Evolutionary conservation across 2,797 vertebrate species (phyloP).

Genomic region (Adelosebastes latens): DNA sequence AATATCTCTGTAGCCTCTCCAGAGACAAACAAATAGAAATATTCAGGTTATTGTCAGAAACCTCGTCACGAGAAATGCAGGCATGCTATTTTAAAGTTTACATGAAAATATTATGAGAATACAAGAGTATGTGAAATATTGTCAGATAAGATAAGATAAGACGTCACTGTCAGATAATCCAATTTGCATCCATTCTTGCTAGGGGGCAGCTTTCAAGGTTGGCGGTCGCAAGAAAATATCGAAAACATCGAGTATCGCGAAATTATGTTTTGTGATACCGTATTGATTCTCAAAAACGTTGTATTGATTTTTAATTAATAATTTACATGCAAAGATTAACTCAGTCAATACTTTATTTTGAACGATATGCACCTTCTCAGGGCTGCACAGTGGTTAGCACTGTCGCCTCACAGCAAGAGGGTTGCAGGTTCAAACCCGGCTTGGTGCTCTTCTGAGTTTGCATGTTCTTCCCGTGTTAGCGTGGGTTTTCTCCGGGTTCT

Average conservation of each 20-base stretch:
- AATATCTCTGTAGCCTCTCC: neutral
- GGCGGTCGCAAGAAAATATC: neutral
- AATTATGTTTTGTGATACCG: neutral
- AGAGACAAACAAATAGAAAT: neutral
- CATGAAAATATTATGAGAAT: neutral
- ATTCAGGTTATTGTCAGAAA: neutral
- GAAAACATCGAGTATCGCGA: neutral
- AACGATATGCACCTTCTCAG: neutral
- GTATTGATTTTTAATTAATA: neutral
- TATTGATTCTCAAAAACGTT: neutral
- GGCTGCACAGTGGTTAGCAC: too few relatives aligned
- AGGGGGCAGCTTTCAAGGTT: neutral
- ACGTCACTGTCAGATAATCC: neutral
- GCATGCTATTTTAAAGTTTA: neutral
- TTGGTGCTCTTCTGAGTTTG: too few relatives aligned
- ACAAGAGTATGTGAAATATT: neutral
- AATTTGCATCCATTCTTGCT: slow-evolving; percentile 14
- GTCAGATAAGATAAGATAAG: slow-evolving; percentile 8
- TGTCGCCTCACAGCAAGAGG: too few relatives aligned
- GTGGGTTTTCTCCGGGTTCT: too few relatives aligned
- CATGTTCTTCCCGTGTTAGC: too few relatives aligned
- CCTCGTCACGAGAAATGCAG: neutral
- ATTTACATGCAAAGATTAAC: neutral
- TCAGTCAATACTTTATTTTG: neutral
- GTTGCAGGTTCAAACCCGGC: too few relatives aligned